These are phyloP conservation scores for Drosophila cognata DNA, from an alignment of 2,888 invertebrate genomes.

Conservation along the genomic window DNA sequence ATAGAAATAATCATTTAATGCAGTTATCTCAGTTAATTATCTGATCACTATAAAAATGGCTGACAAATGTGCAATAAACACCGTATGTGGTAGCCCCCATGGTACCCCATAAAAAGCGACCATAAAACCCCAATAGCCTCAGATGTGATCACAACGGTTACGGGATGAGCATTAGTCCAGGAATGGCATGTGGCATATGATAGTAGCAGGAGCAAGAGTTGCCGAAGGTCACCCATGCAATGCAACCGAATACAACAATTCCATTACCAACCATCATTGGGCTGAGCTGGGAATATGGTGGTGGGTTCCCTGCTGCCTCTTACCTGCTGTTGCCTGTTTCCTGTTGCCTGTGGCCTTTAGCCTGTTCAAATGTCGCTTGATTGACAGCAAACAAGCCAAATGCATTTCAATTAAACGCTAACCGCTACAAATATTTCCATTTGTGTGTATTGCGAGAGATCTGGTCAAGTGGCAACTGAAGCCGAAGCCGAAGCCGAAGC, in stretches of 20 bases:
- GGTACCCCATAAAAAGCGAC: slow-evolving; percentile 19
- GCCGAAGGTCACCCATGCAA: slow-evolving; percentile 49
- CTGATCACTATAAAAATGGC: slow-evolving; percentile 32
- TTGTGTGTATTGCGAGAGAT: slow-evolving; percentile 53
- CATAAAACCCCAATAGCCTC: slow-evolving; percentile 34
- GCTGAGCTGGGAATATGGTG: slow-evolving; percentile 7
- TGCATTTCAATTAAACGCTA: slow-evolving; percentile 82
- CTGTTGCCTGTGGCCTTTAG: slow-evolving; percentile 6
- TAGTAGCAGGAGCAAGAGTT: slow-evolving; percentile 6
- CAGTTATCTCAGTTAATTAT: slow-evolving; percentile 30
- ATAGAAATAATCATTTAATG: too few species aligned
- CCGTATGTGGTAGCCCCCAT: slow-evolving; percentile 19
- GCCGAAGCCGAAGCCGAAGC: slow-evolving; percentile 2
- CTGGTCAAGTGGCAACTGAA: slow-evolving; percentile 66
- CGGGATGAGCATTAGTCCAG: not conserved
- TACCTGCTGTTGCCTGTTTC: slow-evolving; percentile 6
- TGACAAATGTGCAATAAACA: slow-evolving; percentile 30
- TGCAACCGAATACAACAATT: slow-evolving; percentile 35
- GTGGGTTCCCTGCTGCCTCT: slow-evolving; percentile 1
- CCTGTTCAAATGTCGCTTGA: slow-evolving; percentile 58
- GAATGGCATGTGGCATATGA: slow-evolving; percentile 12
- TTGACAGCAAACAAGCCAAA: slow-evolving; percentile 81
- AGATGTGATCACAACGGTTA: slow-evolving; percentile 43
- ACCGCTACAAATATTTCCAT: slow-evolving; percentile 81
- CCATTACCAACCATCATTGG: slow-evolving; percentile 44